Base-by-base conservation (phyloP, 2,113 vertebrate genomes). In the Dipodomys spectabilis region DNA sequence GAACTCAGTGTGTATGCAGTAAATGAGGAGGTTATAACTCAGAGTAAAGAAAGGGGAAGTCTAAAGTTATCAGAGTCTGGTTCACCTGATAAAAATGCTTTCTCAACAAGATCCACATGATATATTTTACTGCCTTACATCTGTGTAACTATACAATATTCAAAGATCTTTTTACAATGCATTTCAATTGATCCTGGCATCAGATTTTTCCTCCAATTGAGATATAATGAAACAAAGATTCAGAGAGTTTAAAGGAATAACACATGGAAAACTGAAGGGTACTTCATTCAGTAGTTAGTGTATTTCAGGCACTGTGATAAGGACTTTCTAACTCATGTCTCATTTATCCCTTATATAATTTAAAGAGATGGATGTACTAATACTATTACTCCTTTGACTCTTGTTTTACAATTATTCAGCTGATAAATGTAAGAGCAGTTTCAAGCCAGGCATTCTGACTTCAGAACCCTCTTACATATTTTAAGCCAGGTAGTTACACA, bases 101-200 rank as follows among this genome's bases (percentile, higher is more conserved):
- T 68, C 53, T 87, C 68, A 94, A 57, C 44, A 81, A 87, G 67
- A 77, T 65, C 4, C 1, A 79, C 11, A 57, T 72, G 73, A 71
- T 23, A 18, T 16, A 27, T 60, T 67, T 67, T 73, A 91, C 82
- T 71, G 28, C 15, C 11, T 71, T 62, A 27, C 13, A 57, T 16
- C 22, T 94, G 3, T 64, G 20, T 73, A 90, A 77, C 1, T 53
- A 69, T 32, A 60, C 3, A 13, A 32, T 68, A 6, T 35, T 77
- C 44, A 77, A 77, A 65, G 23, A 9, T 2, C 6, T 71, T 91
- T 30, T 23, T 13, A 1, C 13, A 62, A 83, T 81, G 80, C 30
- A 90, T 72, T 81, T 95, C 23, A 88, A 64, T 1, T 94, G 73
- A 69, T 81, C 27, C 6, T 92, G 91, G 18, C 1, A 90, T 86